Evolutionary conservation across 2,797 vertebrate species (phyloP), one percentile per base, ranked within the genome.

Genomic region (Yasuhikotakia modesta): DNA sequence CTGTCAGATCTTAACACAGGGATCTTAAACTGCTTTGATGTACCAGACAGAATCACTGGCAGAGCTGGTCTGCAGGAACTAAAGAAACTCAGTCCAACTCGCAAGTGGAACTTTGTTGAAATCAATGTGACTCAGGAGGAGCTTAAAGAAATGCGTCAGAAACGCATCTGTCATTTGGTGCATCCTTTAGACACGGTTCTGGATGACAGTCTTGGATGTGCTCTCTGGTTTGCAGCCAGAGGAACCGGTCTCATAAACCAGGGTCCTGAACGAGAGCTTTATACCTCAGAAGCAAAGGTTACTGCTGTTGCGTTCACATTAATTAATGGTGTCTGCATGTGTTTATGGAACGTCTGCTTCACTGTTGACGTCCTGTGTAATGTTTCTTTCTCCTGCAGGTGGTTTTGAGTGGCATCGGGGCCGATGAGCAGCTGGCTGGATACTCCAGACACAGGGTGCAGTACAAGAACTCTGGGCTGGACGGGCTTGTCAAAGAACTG

Each of bases 131-230:
- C 92, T 0, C 84, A 88, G 5, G 95, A 96, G 57, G 96, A 99
- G 87, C 85, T 99, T 70, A 92, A 93, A 84, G 85, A 89, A 74
- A 88, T 88, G 87, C 93, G 97, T 1, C 89, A 80, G 53, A 81
- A 90, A 14, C 78, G 0, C 24, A 93, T 99, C 70, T 65, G 90
- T 73, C 93, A 96, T n/a, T 75, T 98, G 79, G 91, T 99, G 77
- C 88, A 94, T 78, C 98, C 98, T 0, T 85, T 94, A 87, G 90
- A 95, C 21, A 97, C 96, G 0, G 98, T 99, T 80, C 90, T 99
- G 11, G 97, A 99, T 70, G 98, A 99, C 83, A 97, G 96, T 84
- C 96, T 99, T 32, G 97, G 98, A 21, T 99, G 97, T 82, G 97
- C 97, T 0, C 89, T 99, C 83, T 99, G 98, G 98, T 99, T 99